These are phyloP conservation scores for Sinocyclocheilus maitianheensis DNA, from an alignment of 2,113 vertebrate genomes.

Conservation along the genomic window DNA sequence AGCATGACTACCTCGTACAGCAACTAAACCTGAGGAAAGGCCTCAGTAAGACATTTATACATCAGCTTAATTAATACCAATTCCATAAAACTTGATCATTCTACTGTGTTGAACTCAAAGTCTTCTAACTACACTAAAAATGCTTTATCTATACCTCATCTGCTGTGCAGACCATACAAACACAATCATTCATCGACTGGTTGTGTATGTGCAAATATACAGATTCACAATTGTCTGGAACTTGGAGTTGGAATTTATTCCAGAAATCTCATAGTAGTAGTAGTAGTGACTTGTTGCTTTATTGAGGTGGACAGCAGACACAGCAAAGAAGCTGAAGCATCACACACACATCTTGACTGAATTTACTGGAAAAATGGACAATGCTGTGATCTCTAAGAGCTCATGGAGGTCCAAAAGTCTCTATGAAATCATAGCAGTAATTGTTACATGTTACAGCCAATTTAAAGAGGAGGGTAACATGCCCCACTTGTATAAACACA, in stretches of 20 bases:
- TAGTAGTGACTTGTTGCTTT: neutral
- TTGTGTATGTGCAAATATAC: no score
- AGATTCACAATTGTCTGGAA: no score
- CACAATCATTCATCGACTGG: neutral
- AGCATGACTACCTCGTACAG: neutral
- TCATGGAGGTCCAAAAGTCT: neutral
- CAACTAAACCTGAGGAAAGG: neutral
- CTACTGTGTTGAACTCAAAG: neutral
- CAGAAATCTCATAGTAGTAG: neutral
- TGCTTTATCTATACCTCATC: neutral
- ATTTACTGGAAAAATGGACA: neutral
- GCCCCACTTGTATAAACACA: conserved; percentile 64
- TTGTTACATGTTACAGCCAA: neutral
- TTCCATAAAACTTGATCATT: neutral
- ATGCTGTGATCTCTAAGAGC: neutral
- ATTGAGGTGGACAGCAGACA: neutral
- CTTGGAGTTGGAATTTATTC: neutral
- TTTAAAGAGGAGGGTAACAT: neutral
- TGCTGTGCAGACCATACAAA: no score
- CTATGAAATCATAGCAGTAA: neutral
- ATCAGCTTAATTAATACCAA: neutral
- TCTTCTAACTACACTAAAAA: neutral
- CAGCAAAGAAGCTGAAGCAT: neutral
- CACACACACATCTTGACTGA: no score
- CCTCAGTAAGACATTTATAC: neutral